phyloP scores from a whole-genome alignment of 2,888 invertebrate genomes.

The Neoaliturus tenellus region DNA sequence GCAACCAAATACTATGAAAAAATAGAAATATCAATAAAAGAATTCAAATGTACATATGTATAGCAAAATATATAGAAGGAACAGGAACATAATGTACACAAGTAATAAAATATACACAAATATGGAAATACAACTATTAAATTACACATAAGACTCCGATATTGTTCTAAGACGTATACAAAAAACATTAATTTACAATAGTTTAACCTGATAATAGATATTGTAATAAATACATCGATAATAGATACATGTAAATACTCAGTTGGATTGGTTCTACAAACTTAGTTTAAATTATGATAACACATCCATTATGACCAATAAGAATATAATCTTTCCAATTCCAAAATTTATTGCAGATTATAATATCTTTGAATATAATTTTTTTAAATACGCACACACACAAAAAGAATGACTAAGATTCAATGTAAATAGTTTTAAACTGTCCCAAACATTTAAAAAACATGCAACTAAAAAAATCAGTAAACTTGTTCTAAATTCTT shows the following conservation, averaged over 20 bases:
- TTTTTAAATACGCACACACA: no score
- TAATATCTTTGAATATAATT: no score
- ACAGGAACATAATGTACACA: neutral
- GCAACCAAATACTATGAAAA: neutral
- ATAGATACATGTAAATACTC: neutral
- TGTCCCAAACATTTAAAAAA: no score
- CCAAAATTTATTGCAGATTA: no score
- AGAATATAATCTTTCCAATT: no score
- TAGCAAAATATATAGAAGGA: neutral
- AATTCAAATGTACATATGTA: neutral
- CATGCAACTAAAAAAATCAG: no score
- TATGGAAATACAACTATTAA: neutral
- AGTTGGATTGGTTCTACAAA: slow-evolving; percentile 6
- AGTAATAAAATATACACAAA: neutral
- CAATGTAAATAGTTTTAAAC: no score
- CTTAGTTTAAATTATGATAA: no score
- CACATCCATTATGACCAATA: no score
- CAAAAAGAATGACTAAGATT: no score
- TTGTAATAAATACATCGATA: neutral
- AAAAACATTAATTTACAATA: slow-evolving; percentile 16
- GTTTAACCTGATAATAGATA: neutral
- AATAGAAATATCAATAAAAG: neutral
- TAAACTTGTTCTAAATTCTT: no score
- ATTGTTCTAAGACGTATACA: neutral
- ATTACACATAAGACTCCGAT: neutral